These are phyloP conservation scores for Streblospio benedicti DNA, from an alignment of 1,140 invertebrate genomes.

Conservation along the genomic window DNA sequence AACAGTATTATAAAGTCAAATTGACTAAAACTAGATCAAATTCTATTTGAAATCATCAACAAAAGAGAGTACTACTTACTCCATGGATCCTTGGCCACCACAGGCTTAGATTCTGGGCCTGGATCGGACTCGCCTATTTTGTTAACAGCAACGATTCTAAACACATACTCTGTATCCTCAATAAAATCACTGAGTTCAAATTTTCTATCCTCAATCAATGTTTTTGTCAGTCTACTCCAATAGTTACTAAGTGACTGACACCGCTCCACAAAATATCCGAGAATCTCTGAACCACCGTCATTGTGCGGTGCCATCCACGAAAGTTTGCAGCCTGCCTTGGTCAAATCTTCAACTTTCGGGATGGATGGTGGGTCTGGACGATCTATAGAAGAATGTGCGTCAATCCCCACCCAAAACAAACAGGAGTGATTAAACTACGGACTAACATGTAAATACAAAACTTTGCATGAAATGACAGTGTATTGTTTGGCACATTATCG, in stretches of 20 bases:
- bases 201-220: conserved; percentile 77
- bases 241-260: conserved; percentile 61
- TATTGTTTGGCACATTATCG: too few species aligned
- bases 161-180: conserved; percentile 83
- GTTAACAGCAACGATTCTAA: conserved; percentile 91
- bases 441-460: too few species aligned
- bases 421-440: too few species aligned
- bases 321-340: conserved; percentile 76
- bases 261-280: conserved; percentile 88
- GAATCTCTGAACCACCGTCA: conserved; percentile 85
- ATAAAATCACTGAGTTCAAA: conserved; percentile 85
- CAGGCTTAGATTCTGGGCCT: conserved; percentile 67
- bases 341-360: conserved; percentile 79
- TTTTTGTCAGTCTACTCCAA: conserved; percentile 72
- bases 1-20: too few species aligned
- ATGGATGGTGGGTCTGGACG: conserved; percentile 76
- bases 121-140: conserved; percentile 90
- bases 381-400: too few species aligned
- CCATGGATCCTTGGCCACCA: conserved; percentile 85
- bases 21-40: too few species aligned
- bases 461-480: too few species aligned
- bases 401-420: too few species aligned
- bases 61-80: conserved; percentile 53
- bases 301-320: conserved; percentile 83
- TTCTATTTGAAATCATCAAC: too few species aligned